Percentiles rank a stretch among this genome's conserved stretches.
Evolutionary conservation across 2,113 vertebrate species (phyloP).

Genomic region (Oreocharis arfaki): DNA sequence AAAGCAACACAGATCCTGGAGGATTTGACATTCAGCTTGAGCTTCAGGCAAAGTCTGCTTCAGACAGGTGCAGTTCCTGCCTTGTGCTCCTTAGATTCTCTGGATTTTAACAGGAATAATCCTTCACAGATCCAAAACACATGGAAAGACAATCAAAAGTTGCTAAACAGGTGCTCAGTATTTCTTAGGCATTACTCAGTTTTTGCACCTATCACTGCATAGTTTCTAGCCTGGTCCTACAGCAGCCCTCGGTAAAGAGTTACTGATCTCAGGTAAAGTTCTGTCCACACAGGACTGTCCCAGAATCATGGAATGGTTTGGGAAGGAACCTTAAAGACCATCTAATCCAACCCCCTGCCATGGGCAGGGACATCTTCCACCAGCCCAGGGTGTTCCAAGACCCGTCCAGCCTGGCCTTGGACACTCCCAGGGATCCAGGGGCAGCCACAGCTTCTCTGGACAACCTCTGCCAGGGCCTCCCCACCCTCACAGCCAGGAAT

Average conservation of each 20-base stretch:
- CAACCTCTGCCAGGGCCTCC: fast-evolving
- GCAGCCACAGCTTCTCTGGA: neutral
- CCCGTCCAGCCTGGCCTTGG: fast-evolving
- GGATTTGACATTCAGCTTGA: neutral
- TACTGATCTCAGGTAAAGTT: neutral
- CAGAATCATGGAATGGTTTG: neutral
- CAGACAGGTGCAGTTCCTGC: neutral
- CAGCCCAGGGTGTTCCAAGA: fast-evolving
- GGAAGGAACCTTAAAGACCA: neutral
- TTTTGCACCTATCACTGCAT: neutral
- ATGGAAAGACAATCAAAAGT: neutral
- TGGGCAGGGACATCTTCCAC: neutral
- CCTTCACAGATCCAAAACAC: neutral
- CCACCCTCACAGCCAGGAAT: fast-evolving
- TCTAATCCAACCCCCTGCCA: neutral
- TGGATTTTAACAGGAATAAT: neutral
- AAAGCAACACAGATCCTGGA: neutral
- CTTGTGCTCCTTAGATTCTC: neutral
- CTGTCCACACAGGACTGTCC: neutral
- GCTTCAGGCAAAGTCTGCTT: neutral
- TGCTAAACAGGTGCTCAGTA: neutral
- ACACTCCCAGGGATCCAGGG: neutral
- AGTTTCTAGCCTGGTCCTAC: neutral
- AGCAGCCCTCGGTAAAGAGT: neutral
- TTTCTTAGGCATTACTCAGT: neutral